These are phyloP conservation scores for Drosophila merina DNA, from an alignment of 2,888 invertebrate species.

Conservation along the genomic window DNA sequence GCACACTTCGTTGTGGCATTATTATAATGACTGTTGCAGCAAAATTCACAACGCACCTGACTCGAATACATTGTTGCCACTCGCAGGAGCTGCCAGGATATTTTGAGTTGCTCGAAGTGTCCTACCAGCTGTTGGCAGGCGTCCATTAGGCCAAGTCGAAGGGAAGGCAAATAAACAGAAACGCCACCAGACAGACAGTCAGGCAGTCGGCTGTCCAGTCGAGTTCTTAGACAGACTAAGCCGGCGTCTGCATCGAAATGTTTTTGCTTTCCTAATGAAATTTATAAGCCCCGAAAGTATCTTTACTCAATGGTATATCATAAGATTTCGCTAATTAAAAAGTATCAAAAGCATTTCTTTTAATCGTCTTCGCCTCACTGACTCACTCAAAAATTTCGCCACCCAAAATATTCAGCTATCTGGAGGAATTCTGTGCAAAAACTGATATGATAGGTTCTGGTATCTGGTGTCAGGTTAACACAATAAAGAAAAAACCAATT, in stretches of 20 bases:
- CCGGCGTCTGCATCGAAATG: constrained; percentile 43
- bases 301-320: constrained; percentile 1
- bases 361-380: background rate
- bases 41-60: constrained; percentile 81
- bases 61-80: constrained; percentile 61
- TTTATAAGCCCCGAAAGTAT: constrained; percentile 28
- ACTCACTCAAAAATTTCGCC: background rate
- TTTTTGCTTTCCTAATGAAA: constrained; percentile 39
- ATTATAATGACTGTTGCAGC: constrained; percentile 81
- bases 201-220: constrained; percentile 12
- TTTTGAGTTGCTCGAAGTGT: constrained; percentile 57
- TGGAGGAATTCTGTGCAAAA: background rate
- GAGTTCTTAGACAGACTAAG: constrained; percentile 30
- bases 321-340: constrained; percentile 34
- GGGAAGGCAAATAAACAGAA: constrained; percentile 23
- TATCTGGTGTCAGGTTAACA: background rate
- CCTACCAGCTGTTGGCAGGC: constrained; percentile 68
- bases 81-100: constrained; percentile 23
- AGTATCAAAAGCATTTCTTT: background rate
- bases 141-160: constrained; percentile 49
- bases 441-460: background rate
- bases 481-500: constrained; percentile 1
- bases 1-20: constrained; percentile 82
- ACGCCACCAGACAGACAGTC: constrained; percentile 7
- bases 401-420: background rate